Evolutionary conservation across 1,140 invertebrate genomes (phyloP), one percentile per base, ranked within the genome.

Genomic region (Papilio dardanus): DNA sequence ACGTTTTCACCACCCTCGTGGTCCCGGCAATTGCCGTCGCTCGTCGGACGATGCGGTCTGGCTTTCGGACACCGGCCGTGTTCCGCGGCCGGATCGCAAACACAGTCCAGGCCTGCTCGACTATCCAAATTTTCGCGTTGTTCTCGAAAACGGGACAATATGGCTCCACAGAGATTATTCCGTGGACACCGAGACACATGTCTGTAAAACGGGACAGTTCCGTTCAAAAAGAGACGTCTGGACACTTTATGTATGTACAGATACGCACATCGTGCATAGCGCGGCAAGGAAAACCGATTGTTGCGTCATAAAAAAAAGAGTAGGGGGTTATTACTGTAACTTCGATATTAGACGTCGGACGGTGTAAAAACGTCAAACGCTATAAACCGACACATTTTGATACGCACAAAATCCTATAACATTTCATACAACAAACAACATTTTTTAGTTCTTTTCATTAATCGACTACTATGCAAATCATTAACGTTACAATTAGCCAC

Each of bases 241-340:
- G n/a, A n/a, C n/a, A n/a, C n/a, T n/a, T n/a, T n/a, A n/a, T 37
- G 35, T 37, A 37, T 10, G 35, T 37, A 37, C 2, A 74, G 77
- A 79, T 77, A 78, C 79, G 78, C 58, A 24, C n/a, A 65, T 76
- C 67, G 28, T 75, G 74, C 74, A 74, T 78, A 16, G 83, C 75
- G 83, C 77, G n/a, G 83, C 74, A 85, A 79, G 67, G 62, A 28
- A 71, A 40, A 75, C 73, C 76, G 74, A 73, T 73, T 79, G 73
- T 79, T 79, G 78, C 78, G 74, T 79, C 76, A 79, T 77, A 71
- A 76, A 75, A 76, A 74, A 58, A 54, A 54, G 71, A 33, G 42
- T 16, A 50, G 46, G 68, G 46, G 54, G 24, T 30, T 62, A 71
- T 46, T 71, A 73, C 30, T 33, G 71, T 73, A 73, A 58, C 71